A percentile compares a stretch with the other conserved stretches of the same genome.
Evolutionary conservation across 2,888 invertebrate species (phyloP).

Genomic region (Hirtodrosophila trivittata): DNA sequence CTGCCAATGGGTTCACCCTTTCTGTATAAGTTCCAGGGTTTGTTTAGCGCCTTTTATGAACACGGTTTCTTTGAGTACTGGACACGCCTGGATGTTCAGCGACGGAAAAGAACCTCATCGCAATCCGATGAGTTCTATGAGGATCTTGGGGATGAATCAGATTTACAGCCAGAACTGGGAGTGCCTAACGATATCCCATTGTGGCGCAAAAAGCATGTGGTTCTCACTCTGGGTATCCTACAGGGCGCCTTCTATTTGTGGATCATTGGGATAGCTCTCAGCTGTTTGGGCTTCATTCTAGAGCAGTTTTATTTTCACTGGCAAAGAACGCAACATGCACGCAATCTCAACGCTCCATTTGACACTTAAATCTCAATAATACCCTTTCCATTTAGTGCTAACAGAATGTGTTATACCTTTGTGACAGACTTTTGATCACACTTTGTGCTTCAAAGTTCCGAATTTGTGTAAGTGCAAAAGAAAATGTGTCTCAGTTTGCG

Average conservation of each 20-base stretch:
- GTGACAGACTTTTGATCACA: slow-evolving; percentile 19
- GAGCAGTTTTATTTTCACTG: slow-evolving; percentile 42
- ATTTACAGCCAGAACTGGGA: slow-evolving; percentile 25
- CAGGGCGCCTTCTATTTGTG: slow-evolving; percentile 82
- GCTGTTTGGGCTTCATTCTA: slow-evolving; percentile 54
- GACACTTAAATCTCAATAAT: background rate
- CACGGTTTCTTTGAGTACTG: slow-evolving; percentile 80
- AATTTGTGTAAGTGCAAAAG: slow-evolving; percentile 2
- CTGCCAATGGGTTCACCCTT: slow-evolving; percentile 74
- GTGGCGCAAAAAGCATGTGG: slow-evolving; percentile 58
- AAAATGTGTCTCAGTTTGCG: slow-evolving; percentile 68
- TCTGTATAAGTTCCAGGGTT: slow-evolving; percentile 70
- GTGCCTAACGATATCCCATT: slow-evolving; percentile 18
- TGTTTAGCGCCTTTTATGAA: slow-evolving; percentile 69
- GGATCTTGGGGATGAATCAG: slow-evolving; percentile 35
- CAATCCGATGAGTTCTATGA: slow-evolving; percentile 60
- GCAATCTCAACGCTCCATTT: background rate
- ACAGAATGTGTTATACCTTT: slow-evolving; percentile 27
- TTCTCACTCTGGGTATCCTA: slow-evolving; percentile 73
- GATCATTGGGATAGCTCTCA: slow-evolving; percentile 70
- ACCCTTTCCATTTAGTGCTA: slow-evolving; percentile 11
- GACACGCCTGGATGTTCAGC: slow-evolving; percentile 56
- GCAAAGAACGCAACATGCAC: background rate
- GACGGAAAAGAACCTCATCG: slow-evolving; percentile 36
- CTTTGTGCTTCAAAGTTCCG: background rate